phyloP scores from a whole-genome alignment of 2,113 vertebrate genomes.

The Butorides virescens region DNA sequence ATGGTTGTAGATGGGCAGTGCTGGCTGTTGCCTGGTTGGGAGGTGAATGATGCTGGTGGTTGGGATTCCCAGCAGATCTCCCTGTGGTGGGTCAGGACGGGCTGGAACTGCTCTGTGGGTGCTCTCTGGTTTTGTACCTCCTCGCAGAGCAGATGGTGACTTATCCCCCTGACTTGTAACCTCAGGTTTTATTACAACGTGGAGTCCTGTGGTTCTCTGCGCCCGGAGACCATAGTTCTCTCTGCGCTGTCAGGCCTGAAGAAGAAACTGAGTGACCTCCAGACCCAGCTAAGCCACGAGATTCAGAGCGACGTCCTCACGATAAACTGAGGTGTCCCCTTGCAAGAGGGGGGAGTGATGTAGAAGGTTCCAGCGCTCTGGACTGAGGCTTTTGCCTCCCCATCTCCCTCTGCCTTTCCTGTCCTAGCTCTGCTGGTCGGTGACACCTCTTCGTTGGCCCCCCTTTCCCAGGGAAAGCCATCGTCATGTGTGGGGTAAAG shows the following conservation, averaged over 20 bases:
- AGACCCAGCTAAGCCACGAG: constrained; percentile 96
- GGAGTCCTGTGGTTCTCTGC: constrained; percentile 94
- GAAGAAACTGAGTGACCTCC: constrained; percentile 96
- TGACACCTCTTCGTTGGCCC: background rate
- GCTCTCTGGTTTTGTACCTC: background rate
- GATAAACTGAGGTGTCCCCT: constrained; percentile 80
- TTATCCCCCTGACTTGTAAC: background rate
- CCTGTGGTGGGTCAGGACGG: background rate
- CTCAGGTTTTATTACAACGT: constrained; percentile 97
- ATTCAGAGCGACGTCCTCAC: constrained; percentile 97
- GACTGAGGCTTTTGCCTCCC: background rate
- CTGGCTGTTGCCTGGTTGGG: background rate
- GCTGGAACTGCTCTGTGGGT: background rate
- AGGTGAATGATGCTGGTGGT: background rate
- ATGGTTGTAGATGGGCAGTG: rapidly evolving
- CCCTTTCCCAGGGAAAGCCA: background rate
- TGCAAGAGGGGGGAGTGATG: background rate
- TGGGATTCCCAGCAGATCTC: background rate
- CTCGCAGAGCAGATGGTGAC: background rate
- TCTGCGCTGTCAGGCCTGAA: constrained; percentile 91
- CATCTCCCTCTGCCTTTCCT: background rate
- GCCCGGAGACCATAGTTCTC: constrained; percentile 94
- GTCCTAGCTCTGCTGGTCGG: background rate
- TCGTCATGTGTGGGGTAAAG: background rate
- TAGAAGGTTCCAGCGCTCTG: background rate